Evolutionary conservation across 2,888 invertebrate genomes (phyloP), one percentile per base, ranked within the genome.

Genomic region (Tachina grossa): DNA sequence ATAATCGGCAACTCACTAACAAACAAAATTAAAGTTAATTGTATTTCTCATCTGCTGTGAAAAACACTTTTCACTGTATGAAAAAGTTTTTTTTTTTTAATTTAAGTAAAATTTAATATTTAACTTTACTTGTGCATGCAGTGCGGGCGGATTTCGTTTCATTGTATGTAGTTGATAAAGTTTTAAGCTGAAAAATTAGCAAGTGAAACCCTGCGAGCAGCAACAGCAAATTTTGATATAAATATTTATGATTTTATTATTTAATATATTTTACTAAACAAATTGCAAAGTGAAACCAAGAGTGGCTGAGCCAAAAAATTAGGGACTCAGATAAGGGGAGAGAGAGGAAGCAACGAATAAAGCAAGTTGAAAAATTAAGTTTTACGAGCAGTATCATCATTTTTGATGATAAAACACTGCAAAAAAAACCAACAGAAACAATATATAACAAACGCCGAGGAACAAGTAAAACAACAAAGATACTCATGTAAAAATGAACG

Each of bases 241-340:
- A 69, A 61, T 82, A 82, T 75, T 66, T 80, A 74, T 74, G 66
- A 45, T 80, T 57, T 71, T 79, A 53, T 59, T 66, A 72, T 74
- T 74, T 51, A 66, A 74, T 59, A 74, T 59, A 59, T 74, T 80
- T 80, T 74, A 41, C 41, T 13, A 71, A 63, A 65, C 71, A 65
- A 65, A 65, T 53, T 55, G 13, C 43, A 11, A 47, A 9, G 53
- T 53, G 16, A 19, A 57, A 16, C 39, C 31, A 31, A 31, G 31
- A 31, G 3, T 31, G 31, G 31, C 4, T 31, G 31, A 31, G 31
- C 2, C 31, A 31, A 4, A 31, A 11, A 22, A 19, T 14, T 9
- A n/a, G 9, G 8, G 16, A 13, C 10, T 10, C 31, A 39, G 5
- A 19, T 47, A 16, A 13, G 3, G 10, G 14, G 16, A 41, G 19